These are phyloP conservation scores for Aphodius sticticus DNA, from an alignment of 2,888 invertebrate genomes.

Conservation along the genomic window DNA sequence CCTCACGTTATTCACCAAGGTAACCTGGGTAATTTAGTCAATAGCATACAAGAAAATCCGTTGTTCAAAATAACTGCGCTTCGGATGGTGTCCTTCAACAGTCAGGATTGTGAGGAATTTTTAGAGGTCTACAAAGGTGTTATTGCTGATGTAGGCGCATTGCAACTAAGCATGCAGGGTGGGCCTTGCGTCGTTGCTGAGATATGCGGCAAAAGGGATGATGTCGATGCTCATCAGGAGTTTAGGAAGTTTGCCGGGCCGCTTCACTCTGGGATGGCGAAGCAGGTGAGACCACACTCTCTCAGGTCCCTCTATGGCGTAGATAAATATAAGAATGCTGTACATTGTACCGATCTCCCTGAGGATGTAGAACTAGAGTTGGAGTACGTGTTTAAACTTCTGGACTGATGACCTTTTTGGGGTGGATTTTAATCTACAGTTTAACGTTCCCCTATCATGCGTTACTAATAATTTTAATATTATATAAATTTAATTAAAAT, in stretches of 20 bases:
- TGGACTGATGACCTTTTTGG: slow-evolving; percentile 49
- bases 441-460: no score
- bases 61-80: slow-evolving; percentile 82
- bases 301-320: slow-evolving; percentile 85
- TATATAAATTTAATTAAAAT: no score
- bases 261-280: slow-evolving; percentile 89
- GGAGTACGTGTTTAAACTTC: slow-evolving; percentile 81
- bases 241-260: slow-evolving; percentile 91
- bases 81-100: slow-evolving; percentile 80
- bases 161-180: slow-evolving; percentile 84
- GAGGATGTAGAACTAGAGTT: slow-evolving; percentile 88
- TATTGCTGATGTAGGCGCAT: slow-evolving; percentile 76
- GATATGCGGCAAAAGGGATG: slow-evolving; percentile 69
- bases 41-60: slow-evolving; percentile 72
- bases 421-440: no score
- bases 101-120: slow-evolving; percentile 88
- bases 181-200: slow-evolving; percentile 90
- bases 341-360: slow-evolving; percentile 92
- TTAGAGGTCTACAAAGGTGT: slow-evolving; percentile 93
- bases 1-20: slow-evolving; percentile 87
- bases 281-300: slow-evolving; percentile 82
- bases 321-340: slow-evolving; percentile 83
- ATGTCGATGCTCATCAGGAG: slow-evolving; percentile 68
- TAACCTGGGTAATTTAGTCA: slow-evolving; percentile 74
- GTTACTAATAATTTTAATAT: no score